Conservation (phyloP, 2,888 invertebrate species). For the Sphinx pinastri region DNA sequence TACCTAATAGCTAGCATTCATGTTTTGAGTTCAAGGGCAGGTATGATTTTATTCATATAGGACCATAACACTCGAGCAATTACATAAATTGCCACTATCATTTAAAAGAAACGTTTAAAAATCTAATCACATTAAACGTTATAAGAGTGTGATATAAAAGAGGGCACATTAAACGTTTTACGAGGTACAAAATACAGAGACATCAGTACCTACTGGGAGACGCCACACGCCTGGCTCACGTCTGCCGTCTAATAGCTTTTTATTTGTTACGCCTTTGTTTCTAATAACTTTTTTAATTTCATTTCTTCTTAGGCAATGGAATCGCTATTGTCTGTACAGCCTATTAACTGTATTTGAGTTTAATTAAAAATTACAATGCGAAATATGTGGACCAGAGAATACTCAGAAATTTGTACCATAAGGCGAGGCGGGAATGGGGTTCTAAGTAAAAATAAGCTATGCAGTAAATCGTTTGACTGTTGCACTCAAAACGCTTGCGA, state of each 20-base stretch:
- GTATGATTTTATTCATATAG: too few relatives aligned
- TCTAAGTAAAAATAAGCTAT: too few relatives aligned
- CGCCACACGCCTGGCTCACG: not conserved
- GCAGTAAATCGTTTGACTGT: too few relatives aligned
- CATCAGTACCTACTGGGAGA: not conserved
- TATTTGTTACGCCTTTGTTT: not conserved
- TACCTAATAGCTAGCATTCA: too few relatives aligned
- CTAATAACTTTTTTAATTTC: not conserved
- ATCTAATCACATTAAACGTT: not conserved
- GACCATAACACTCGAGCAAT: too few relatives aligned
- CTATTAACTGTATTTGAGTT: not conserved
- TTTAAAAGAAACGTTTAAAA: not conserved
- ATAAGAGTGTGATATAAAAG: not conserved
- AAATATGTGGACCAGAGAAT: not conserved
- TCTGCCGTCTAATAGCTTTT: not conserved
- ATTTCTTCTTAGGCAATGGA: not conserved
- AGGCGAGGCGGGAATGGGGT: too few relatives aligned
- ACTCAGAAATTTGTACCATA: too few relatives aligned
- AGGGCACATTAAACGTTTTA: constrained; percentile 3
- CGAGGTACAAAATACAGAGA: not conserved
- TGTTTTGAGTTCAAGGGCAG: too few relatives aligned
- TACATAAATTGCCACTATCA: too few relatives aligned
- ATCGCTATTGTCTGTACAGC: not conserved
- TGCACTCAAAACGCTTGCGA: too few relatives aligned
- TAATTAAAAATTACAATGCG: not conserved